Conservation (phyloP, 2,113 vertebrate genomes). For the Bubalus kerabau region DNA sequence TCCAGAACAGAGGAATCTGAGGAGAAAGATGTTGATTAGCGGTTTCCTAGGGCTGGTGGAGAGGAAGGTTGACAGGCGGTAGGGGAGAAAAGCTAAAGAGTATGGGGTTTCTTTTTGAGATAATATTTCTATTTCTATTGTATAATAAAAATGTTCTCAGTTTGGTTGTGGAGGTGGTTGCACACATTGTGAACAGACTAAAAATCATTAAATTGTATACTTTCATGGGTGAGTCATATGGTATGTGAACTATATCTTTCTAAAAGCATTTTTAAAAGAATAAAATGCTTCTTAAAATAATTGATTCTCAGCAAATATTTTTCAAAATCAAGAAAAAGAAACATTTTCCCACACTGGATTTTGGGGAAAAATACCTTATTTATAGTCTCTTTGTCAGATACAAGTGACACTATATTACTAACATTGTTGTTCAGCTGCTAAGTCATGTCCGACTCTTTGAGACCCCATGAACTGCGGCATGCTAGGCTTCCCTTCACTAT, state of each 20-base stretch:
- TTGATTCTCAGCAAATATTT: not conserved
- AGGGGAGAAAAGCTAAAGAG: not conserved
- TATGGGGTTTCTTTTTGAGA: not conserved
- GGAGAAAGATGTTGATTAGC: not conserved
- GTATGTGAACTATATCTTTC: not conserved
- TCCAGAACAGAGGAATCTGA: not conserved
- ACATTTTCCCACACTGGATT: not conserved
- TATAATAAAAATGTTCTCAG: not conserved
- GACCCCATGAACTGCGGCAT: too few species aligned
- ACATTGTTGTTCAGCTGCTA: not conserved
- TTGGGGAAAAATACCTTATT: not conserved
- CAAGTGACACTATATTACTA: not conserved
- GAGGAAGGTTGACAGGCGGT: not conserved
- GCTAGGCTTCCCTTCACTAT: not conserved
- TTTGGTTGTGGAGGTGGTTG: not conserved
- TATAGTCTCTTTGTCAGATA: not conserved
- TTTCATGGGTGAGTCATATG: not conserved
- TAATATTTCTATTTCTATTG: not conserved
- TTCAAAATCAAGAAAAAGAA: conserved; percentile 36
- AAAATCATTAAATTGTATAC: not conserved
- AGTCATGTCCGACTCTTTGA: not conserved
- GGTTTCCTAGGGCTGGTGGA: not conserved
- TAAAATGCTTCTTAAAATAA: not conserved
- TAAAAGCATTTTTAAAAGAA: not conserved
- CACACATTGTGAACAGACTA: not conserved